Conservation (phyloP, 2,113 vertebrate genomes). For the Nipponia nippon region DNA sequence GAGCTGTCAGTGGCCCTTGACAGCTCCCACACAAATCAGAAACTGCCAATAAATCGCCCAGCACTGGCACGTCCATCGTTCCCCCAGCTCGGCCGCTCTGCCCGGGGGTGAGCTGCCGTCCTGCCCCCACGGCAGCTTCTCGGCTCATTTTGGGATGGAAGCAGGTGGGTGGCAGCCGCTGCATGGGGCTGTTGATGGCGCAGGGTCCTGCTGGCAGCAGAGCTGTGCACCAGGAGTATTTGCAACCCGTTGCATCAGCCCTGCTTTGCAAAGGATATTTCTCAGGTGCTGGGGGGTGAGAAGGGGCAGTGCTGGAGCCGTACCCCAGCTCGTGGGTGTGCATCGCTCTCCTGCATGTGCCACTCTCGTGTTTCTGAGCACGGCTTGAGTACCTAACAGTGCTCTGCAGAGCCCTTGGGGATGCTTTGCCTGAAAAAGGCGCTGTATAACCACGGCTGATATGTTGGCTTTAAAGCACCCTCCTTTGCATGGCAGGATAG, state of each 20-base stretch:
- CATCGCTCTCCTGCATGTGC: fast-evolving
- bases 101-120: neutral
- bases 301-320: neutral
- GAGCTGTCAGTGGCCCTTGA: neutral
- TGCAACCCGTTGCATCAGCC: too few relatives aligned
- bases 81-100: neutral
- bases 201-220: neutral
- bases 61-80: fast-evolving
- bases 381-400: neutral
- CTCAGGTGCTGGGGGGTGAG: neutral
- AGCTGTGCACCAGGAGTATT: fast-evolving
- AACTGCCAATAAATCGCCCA: fast-evolving
- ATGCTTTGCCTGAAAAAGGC: neutral
- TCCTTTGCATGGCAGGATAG: neutral
- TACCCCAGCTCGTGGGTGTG: neutral
- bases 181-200: neutral
- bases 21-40: neutral
- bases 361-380: neutral
- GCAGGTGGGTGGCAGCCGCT: neutral
- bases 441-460: neutral
- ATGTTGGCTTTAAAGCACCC: neutral
- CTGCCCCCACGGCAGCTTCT: fast-evolving
- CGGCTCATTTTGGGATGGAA: neutral
- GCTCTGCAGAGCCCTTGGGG: neutral
- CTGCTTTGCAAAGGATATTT: neutral